Evolutionary conservation across 2,888 invertebrate genomes (phyloP), one percentile per base, ranked within the genome.

Genomic region (Asteroscopus sphinx): DNA sequence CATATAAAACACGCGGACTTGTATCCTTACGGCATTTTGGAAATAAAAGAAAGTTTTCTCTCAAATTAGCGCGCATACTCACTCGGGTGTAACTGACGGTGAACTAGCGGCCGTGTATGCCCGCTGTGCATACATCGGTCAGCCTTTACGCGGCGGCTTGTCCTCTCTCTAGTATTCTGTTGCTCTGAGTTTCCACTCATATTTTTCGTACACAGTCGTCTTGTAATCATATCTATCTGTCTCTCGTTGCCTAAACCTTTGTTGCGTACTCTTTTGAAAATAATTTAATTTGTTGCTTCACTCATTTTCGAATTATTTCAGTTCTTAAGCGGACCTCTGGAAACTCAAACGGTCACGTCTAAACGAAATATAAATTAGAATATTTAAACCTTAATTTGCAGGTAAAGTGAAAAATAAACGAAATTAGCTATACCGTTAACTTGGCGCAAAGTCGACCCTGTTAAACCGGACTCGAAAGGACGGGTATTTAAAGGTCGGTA

Each of bases 341-440:
- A 53, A 68, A 68, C 49, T 67, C 71, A 57, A 58, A 66, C 26
- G 45, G 73, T 59, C 62, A 68, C 51, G 68, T 68, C 62, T 64
- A 68, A 75, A 66, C 64, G 52, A 80, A 80, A 83, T 78, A 80
- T 79, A 81, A 83, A 82, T 84, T 74, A 79, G 77, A 81, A 82
- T 79, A 77, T 81, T 81, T 75, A 77, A 73, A 64, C 62, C 65
- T 79, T 83, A 82, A 84, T 86, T 85, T 80, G 64, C 76, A 81
- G 80, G 76, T 74, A 76, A 74, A 81, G 76, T 64, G 73, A 83
- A 82, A 83, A 85, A 86, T 81, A 85, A 87, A 86, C 73, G 71
- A 80, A 87, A 88, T 88, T 87, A 88, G 85, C 85, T 82, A 80
- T 71, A 71, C 68, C 77, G 69, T 81, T 77, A 69, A 76, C 56